phyloP scores from a whole-genome alignment of 2,888 invertebrate species.

The Arge pagana region DNA sequence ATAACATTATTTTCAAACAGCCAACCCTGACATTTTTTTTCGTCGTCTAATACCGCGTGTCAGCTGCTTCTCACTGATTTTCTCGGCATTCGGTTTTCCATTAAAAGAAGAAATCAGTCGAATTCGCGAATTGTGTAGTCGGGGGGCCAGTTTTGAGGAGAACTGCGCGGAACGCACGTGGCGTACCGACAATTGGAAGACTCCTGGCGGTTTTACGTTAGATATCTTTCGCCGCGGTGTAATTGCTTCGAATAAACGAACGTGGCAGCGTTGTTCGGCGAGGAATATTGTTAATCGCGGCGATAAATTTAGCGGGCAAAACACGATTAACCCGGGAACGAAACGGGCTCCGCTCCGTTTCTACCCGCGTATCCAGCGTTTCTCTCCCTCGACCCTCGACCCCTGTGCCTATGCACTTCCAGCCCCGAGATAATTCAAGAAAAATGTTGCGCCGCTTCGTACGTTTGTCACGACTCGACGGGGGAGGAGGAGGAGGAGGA shows the following conservation, averaged over 20 bases:
- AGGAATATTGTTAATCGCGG: conserved; percentile 31
- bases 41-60: no score
- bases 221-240: conserved; percentile 23
- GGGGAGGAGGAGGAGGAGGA: neutral
- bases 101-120: no score
- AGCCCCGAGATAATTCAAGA: conserved; percentile 23
- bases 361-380: conserved; percentile 7
- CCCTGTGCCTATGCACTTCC: neutral
- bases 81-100: no score
- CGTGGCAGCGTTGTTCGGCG: conserved; percentile 2
- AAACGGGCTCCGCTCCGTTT: no score
- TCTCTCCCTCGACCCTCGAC: conserved; percentile 5
- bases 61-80: no score
- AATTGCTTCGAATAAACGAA: conserved; percentile 18
- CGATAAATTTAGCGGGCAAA: conserved; percentile 29
- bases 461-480: conserved; percentile 26
- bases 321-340: conserved; percentile 22
- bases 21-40: no score
- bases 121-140: no score
- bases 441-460: conserved; percentile 30
- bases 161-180: no score
- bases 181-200: no score
- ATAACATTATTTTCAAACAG: no score
- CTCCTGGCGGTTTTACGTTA: no score
- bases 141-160: no score